Evolutionary conservation across 2,113 vertebrate genomes (phyloP).

Genomic region (rat (Rattus norvegicus)): GRCr8 NC_086028.1:73531501-73532000

Average conservation of each 20-base stretch:
- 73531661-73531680: too few species aligned
- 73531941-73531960: slow-evolving; percentile 16
- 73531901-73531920: neutral
- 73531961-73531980: neutral
- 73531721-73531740: neutral
- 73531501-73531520: neutral
- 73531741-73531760: neutral
- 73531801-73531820: neutral
- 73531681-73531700: neutral
- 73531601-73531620: neutral
- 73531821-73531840: neutral
- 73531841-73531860: too few species aligned
- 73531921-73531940: neutral
- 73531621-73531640: neutral
- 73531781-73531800: neutral
- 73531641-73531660: neutral
- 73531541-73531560: neutral
- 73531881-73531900: neutral
- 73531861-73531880: neutral
- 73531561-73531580: neutral
- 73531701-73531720: neutral
- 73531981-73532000: neutral
- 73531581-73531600: neutral
- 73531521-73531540: neutral
- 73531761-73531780: neutral